Conservation (phyloP, 2,113 vertebrate species). For the Rhynchomys soricoides region DNA sequence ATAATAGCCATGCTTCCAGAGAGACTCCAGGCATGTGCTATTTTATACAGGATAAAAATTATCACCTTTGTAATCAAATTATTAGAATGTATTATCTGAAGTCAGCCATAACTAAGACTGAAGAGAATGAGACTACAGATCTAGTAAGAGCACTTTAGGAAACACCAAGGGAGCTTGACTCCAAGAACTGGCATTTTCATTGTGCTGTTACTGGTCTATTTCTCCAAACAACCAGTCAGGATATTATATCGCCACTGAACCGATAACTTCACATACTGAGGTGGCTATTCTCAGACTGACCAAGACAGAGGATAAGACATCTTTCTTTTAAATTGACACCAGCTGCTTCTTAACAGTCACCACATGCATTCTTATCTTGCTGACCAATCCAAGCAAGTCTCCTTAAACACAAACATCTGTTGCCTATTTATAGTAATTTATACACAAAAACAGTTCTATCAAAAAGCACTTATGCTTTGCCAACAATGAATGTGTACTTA, state of each 20-base stretch:
- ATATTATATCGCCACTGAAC: constrained; percentile 58
- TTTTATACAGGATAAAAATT: constrained; percentile 3
- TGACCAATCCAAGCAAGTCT: constrained; percentile 73
- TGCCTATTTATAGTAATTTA: constrained; percentile 83
- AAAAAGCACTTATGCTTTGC: constrained; percentile 75
- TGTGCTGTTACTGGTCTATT: constrained; percentile 14
- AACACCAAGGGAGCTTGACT: neutral
- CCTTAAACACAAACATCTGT: constrained; percentile 79
- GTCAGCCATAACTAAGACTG: neutral
- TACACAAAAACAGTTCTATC: constrained; percentile 70
- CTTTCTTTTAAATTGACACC: constrained; percentile 80
- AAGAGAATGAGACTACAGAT: neutral
- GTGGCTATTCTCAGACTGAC: constrained; percentile 58
- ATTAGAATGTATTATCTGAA: constrained; percentile 30
- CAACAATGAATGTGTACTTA: constrained; percentile 65
- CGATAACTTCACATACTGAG: constrained; percentile 57
- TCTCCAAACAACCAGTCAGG: constrained; percentile 28
- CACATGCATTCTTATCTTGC: constrained; percentile 69
- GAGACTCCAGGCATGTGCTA: constrained; percentile 4
- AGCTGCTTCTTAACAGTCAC: constrained; percentile 79
- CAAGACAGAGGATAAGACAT: constrained; percentile 67
- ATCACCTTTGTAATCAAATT: constrained; percentile 45
- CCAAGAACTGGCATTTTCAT: neutral
- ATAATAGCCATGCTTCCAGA: neutral
- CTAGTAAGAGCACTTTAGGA: neutral